Base-by-base conservation (phyloP, 2,888 invertebrate species). In the Strigamia transsilvanica region DNA sequence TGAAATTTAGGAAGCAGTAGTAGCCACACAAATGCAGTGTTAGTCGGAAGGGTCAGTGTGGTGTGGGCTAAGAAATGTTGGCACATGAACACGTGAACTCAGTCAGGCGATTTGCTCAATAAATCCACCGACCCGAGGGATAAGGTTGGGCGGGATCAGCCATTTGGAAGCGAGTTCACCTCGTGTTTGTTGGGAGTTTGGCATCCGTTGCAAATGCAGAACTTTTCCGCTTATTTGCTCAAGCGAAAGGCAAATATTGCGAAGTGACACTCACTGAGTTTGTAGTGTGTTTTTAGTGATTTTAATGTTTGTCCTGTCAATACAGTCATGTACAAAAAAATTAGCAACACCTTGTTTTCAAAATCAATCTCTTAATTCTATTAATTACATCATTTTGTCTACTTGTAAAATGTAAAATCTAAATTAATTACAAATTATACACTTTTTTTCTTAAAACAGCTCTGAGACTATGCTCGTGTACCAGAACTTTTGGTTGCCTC, bases 101-200 rank as follows among this genome's bases (percentile, higher is more conserved):
- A n/a, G 73, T 73, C 13, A 27, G 27, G 73, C 73, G 73, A 73
- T 73, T 73, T 73, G 73, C 73, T 12, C 73, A 32, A 73, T 73
- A 73, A 73, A 73, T 73, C 73, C 73, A 73, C 3, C 73, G 73
- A 73, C 73, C 73, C 32, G 32, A 32, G 73, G 73, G 73, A 23
- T 73, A 32, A 32, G 73, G 73, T n/a, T 73, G 32, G 73, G 27
- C 18, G 32, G 32, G 73, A 32, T 73, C 32, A 32, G 32, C 73
- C 73, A 73, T 73, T 73, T 73, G 73, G 73, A 73, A 73, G 15
- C 23, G 73, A 73, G 73, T 73, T 73, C 27, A 73, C 73, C 73
- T 73, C 73, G 73, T 73, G 12, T 73, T 73, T 73, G 73, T 73
- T 27, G 27, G 15, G 27, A 73, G 73, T 73, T 73, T 73, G 73